Percentiles rank a stretch among this genome's conserved stretches.
Evolutionary conservation across 1,140 invertebrate species (phyloP).

Genomic region (Drosophila tristis): DNA sequence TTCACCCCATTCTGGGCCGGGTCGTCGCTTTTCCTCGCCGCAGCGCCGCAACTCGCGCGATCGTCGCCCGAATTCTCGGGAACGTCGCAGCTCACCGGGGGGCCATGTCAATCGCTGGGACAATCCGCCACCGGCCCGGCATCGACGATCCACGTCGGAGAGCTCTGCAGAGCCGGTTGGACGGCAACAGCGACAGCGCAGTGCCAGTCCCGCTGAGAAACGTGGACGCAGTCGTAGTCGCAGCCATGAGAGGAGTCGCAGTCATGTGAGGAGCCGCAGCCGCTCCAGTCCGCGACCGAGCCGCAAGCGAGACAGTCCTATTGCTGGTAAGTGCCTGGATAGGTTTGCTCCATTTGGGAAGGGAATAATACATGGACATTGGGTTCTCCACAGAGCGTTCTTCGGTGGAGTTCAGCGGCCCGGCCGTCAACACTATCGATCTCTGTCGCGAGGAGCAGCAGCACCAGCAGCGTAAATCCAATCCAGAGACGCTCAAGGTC

Average conservation of each 20-base stretch:
- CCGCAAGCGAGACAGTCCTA: constrained; percentile 51
- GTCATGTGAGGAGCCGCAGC: constrained; percentile 52
- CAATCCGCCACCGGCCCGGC: constrained; percentile 35
- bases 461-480: constrained; percentile 81
- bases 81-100: constrained; percentile 61
- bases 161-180: constrained; percentile 27
- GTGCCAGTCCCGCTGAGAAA: constrained; percentile 44
- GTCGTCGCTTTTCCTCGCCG: constrained; percentile 62
- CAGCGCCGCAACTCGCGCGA: constrained; percentile 45
- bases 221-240: constrained; percentile 44
- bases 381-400: constrained; percentile 55
- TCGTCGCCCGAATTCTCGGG: constrained; percentile 59
- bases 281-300: constrained; percentile 56
- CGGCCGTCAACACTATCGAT: constrained; percentile 76
- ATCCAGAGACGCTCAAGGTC: constrained; percentile 35
- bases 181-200: constrained; percentile 47
- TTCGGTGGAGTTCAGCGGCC: constrained; percentile 72
- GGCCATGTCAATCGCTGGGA: constrained; percentile 53
- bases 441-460: constrained; percentile 84
- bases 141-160: constrained; percentile 37
- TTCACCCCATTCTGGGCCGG: constrained; percentile 55
- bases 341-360: too few relatives aligned
- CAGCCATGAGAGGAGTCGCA: constrained; percentile 43
- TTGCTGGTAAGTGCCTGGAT: constrained; percentile 15
- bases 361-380: neutral